Conservation (phyloP, 2,113 vertebrate genomes). For the Upupa epops region DNA sequence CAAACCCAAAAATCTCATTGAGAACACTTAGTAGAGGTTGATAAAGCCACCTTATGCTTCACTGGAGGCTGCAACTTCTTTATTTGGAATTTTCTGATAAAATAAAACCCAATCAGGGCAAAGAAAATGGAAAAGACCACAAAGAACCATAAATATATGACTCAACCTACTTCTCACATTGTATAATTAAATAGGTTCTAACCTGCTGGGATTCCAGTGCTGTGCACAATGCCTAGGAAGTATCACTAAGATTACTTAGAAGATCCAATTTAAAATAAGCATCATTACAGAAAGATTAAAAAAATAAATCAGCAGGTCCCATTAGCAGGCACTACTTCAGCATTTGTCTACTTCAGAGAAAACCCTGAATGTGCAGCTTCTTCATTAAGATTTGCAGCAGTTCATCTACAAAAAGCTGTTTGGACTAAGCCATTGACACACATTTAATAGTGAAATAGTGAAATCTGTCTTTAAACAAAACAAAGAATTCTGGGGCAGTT, state of each 20-base stretch:
- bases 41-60: not conserved
- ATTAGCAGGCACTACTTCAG: not conserved
- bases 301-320: not conserved
- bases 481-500: not conserved
- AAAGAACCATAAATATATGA: conserved; percentile 11
- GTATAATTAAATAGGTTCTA: conserved; percentile 16
- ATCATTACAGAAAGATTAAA: not conserved
- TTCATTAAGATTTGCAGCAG: not conserved
- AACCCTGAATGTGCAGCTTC: not conserved
- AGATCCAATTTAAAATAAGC: not conserved
- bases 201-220: not conserved
- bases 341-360: not conserved
- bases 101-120: not conserved
- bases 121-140: not conserved
- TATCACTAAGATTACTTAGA: not conserved
- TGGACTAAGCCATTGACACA: not conserved
- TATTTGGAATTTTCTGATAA: not conserved
- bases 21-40: not conserved
- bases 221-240: not conserved
- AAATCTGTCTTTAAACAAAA: not conserved
- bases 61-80: not conserved
- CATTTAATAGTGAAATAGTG: not conserved
- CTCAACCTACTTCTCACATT: not conserved
- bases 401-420: not conserved
- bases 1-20: not conserved